Evolutionary conservation across 2,888 invertebrate species (phyloP), one percentile per base, ranked within the genome.

Genomic region (Cataglyphis albicans): DNA sequence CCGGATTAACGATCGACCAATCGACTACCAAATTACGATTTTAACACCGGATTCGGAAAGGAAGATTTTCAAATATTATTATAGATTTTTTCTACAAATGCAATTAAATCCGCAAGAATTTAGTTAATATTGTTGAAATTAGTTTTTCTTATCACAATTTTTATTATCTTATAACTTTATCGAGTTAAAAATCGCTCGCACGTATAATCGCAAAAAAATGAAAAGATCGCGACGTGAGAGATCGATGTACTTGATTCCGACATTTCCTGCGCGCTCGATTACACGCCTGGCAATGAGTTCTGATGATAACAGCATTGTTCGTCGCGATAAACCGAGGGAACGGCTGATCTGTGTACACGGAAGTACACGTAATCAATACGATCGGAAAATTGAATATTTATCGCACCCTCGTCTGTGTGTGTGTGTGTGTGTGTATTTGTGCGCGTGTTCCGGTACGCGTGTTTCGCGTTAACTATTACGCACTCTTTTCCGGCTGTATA

Each of bases 331-430:
- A 44, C 15, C 59, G 59, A 73, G 74, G 12, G 44, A 80, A 80
- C 44, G 5, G 35, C 25, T 0, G 59, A 78, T 72, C 59, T 59
- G 57, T 21, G 68, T 38, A 59, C 18, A 12, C 32, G 78, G 78
- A 78, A 78, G 25, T 44, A 73, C 35, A 80, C 44, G 78, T 73
- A 80, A 80, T 18, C 74, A 59, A 80, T 73, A 80, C 59, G 78
- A 57, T 78, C 72, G 78, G 32, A 72, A 80, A 73, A 72, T 44
- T 73, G 74, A 72, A 73, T 80, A 80, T 80, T 80, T 80, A 72
- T 72, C 78, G 25, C 73, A 32, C 15, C 32, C 44, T 52, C n/a
- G n/a, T 52, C 2, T 48, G 12, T 10, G 10, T 41, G 10, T 12
- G 12, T 38, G 44, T 48, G 7, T 29, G 29, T 29, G 29, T 25